These are phyloP conservation scores for Leptobrachium ailaonicum DNA, from an alignment of 2,113 vertebrate genomes.

Conservation along the genomic window DNA sequence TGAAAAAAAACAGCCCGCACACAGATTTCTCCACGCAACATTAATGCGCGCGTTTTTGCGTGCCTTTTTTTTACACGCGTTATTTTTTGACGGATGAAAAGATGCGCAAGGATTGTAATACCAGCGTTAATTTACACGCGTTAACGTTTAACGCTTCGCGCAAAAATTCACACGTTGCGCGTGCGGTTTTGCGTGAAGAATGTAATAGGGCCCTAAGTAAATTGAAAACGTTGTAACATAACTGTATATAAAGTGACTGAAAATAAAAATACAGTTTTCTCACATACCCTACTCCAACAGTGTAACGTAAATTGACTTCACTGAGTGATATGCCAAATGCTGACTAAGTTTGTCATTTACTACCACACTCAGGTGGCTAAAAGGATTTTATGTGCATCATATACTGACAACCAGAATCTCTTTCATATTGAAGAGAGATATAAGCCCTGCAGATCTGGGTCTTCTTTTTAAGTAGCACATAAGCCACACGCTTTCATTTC, in stretches of 20 bases:
- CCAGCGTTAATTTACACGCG: too few species aligned
- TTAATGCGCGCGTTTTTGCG: too few species aligned
- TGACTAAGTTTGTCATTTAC: slow-evolving; percentile 41
- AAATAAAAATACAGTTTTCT: not conserved
- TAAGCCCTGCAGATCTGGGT: slow-evolving; percentile 43
- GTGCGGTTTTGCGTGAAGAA: too few species aligned
- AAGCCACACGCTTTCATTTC: slow-evolving; percentile 54
- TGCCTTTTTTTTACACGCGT: too few species aligned
- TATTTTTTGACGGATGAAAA: too few species aligned
- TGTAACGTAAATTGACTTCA: slow-evolving; percentile 34
- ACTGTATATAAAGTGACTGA: not conserved
- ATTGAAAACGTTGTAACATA: too few species aligned
- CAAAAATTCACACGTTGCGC: too few species aligned
- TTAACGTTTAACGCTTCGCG: too few species aligned
- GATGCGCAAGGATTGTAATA: too few species aligned
- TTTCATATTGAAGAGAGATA: slow-evolving; percentile 53
- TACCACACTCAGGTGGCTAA: slow-evolving; percentile 43
- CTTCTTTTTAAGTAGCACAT: slow-evolving; percentile 57
- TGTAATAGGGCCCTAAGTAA: too few species aligned
- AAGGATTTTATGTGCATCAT: slow-evolving; percentile 56
- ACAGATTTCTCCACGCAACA: too few species aligned
- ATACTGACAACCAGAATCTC: slow-evolving; percentile 58
- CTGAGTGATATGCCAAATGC: slow-evolving; percentile 17
- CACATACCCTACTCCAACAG: not conserved
- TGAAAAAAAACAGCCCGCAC: too few species aligned